Conservation (phyloP, 2,797 vertebrate genomes). For the Acrossocheilus wenchowensis region DNA sequence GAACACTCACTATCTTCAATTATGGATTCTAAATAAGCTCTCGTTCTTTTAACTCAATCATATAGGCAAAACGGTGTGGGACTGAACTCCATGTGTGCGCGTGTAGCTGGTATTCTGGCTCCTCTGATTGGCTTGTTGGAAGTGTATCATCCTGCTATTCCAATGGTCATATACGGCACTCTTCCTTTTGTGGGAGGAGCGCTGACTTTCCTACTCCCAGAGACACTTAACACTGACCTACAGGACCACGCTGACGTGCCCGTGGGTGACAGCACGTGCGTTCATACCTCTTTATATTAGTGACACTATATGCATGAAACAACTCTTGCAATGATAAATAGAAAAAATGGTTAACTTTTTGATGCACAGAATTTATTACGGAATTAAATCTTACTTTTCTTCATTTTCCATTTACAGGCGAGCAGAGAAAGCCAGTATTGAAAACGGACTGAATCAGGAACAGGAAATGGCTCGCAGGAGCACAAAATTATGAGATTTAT, state of each 20-base stretch:
- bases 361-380: not conserved
- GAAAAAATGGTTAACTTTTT: not conserved
- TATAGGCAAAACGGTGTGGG: conserved; percentile 85
- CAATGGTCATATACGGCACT: conserved; percentile 82
- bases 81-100: conserved; percentile 78
- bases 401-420: conserved; percentile 65
- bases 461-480: conserved; percentile 38
- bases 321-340: not conserved
- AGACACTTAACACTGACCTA: conserved; percentile 79
- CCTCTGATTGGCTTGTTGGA: conserved; percentile 83
- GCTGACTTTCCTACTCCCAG: conserved; percentile 82
- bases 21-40: not conserved
- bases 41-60: not conserved
- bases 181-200: conserved; percentile 70
- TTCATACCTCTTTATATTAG: conserved; percentile 29
- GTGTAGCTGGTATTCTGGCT: conserved; percentile 82
- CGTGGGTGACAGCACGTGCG: conserved; percentile 62
- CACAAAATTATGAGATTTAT: conserved; percentile 63
- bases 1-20: not conserved
- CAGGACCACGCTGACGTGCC: conserved; percentile 70
- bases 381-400: not conserved
- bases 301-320: not conserved
- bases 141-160: conserved; percentile 75
- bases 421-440: conserved; percentile 40
- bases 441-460: conserved; percentile 40